Conservation (phyloP, 2,113 vertebrate species). For the Stegastes partitus region DNA sequence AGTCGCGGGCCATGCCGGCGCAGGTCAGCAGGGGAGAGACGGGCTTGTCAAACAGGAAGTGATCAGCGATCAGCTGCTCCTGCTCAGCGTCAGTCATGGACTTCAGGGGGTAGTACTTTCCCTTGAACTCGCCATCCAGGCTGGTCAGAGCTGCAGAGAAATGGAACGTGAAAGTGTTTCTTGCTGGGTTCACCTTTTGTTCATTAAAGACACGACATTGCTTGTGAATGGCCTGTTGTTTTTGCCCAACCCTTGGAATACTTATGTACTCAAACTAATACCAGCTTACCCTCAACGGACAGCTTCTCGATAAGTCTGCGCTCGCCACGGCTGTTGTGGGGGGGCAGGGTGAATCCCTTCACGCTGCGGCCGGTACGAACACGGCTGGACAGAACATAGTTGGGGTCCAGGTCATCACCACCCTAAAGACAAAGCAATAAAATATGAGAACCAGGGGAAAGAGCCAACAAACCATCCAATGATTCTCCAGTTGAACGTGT, state of each 20-base stretch:
- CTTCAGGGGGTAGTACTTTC: conserved; percentile 94
- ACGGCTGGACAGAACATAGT: conserved; percentile 93
- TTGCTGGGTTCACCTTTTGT: neutral
- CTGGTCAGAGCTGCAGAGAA: conserved; percentile 88
- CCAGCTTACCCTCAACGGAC: conserved; percentile 87
- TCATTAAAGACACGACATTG: neutral
- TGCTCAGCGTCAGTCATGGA: conserved; percentile 93
- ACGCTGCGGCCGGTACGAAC: conserved; percentile 96
- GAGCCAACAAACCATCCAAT: neutral
- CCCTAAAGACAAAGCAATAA: conserved; percentile 79
- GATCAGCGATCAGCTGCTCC: conserved; percentile 93
- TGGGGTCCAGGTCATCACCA: conserved; percentile 92
- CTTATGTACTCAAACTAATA: neutral
- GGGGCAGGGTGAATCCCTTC: conserved; percentile 92
- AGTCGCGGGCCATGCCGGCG: conserved; percentile 95
- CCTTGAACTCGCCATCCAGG: conserved; percentile 94
- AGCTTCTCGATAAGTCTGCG: conserved; percentile 90
- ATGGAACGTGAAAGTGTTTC: neutral
- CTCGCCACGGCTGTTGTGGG: conserved; percentile 94
- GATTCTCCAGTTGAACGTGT: neutral
- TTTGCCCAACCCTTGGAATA: neutral
- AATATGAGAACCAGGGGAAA: neutral
- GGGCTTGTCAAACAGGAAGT: conserved; percentile 97
- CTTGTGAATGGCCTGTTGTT: neutral
- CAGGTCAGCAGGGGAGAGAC: conserved; percentile 93